These are phyloP conservation scores for Oreortyx pictus DNA, from an alignment of 2,797 vertebrate genomes.

Conservation along the genomic window DNA sequence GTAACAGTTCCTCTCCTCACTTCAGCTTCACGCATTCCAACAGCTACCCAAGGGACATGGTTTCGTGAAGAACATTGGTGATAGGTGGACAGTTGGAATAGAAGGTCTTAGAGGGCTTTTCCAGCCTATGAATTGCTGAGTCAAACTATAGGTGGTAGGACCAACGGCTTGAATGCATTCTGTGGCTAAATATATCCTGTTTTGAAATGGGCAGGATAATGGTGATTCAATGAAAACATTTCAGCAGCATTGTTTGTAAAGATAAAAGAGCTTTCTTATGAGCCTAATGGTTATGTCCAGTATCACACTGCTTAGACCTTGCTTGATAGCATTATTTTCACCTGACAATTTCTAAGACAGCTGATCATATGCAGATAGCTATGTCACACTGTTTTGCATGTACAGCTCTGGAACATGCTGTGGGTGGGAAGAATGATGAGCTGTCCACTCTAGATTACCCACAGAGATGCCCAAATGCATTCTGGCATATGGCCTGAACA, in stretches of 20 bases:
- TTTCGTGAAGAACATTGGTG: too few relatives aligned
- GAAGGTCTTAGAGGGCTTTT: too few relatives aligned
- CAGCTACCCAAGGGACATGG: neutral
- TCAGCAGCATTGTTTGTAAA: constrained; percentile 17
- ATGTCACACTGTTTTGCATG: neutral
- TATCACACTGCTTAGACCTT: neutral
- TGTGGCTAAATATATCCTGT: constrained; percentile 60
- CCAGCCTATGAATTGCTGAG: neutral
- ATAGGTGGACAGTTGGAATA: too few relatives aligned
- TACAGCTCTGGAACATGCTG: neutral
- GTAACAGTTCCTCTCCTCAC: neutral
- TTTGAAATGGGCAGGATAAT: constrained; percentile 45
- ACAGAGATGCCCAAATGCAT: neutral
- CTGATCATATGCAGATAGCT: neutral
- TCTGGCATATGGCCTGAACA: neutral
- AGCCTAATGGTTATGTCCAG: neutral
- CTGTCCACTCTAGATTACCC: neutral
- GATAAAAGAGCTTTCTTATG: constrained; percentile 1
- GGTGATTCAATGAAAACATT: constrained; percentile 36
- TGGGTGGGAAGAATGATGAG: neutral
- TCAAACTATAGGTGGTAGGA: neutral
- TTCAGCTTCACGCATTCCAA: neutral
- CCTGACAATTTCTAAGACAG: neutral
- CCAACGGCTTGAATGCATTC: constrained; percentile 46
- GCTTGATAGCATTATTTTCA: neutral